phyloP scores from a whole-genome alignment of 2,113 vertebrate species.

The Leucopternis melanops region DNA sequence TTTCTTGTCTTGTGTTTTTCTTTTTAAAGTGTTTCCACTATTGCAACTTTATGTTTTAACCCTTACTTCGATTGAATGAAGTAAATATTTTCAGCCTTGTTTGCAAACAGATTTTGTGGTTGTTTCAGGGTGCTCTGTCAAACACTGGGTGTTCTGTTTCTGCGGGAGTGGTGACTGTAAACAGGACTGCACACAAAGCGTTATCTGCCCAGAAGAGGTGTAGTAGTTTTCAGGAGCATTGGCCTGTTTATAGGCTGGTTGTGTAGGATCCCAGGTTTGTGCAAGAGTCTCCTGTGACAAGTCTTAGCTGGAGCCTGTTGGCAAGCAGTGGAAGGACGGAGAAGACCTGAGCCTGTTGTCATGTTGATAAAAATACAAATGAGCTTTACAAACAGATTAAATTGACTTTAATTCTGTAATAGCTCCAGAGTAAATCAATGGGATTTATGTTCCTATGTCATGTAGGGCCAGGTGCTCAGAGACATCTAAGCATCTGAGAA shows the following conservation, averaged over 20 bases:
- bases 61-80: neutral
- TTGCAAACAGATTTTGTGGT: neutral
- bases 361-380: neutral
- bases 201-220: neutral
- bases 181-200: neutral
- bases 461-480: neutral
- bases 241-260: neutral
- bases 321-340: neutral
- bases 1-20: neutral
- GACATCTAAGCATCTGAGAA: neutral
- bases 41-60: neutral
- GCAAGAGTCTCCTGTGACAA: neutral
- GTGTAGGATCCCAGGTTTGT: neutral
- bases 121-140: slow-evolving; percentile 1
- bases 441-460: neutral
- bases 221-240: neutral
- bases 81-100: neutral
- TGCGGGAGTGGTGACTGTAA: neutral
- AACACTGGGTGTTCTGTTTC: neutral
- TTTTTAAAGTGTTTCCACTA: neutral
- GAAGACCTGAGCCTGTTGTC: neutral
- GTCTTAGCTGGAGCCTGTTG: neutral
- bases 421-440: neutral
- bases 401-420: neutral
- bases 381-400: neutral